Conservation (phyloP, 2,113 vertebrate species). For the Acanthisitta chloris region DNA sequence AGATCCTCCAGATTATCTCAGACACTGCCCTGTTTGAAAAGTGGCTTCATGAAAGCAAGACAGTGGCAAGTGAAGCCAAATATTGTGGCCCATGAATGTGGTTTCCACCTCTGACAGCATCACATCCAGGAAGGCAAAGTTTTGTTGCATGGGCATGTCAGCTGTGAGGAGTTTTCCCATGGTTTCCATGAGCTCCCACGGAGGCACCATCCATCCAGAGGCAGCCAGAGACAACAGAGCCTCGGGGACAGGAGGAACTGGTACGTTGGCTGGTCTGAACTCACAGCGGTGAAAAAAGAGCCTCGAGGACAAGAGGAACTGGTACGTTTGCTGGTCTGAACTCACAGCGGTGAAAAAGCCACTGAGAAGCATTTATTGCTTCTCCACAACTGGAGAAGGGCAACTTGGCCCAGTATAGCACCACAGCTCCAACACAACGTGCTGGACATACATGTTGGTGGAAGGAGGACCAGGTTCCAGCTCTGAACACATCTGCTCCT, state of each 20-base stretch:
- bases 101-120: neutral
- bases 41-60: neutral
- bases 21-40: neutral
- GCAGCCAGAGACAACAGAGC: neutral
- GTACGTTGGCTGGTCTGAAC: neutral
- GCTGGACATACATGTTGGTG: fast-evolving
- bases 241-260: neutral
- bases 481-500: neutral
- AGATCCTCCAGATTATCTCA: neutral
- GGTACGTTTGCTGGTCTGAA: neutral
- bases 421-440: neutral
- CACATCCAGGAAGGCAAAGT: neutral
- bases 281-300: no score
- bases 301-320: neutral
- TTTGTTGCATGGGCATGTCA: neutral
- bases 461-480: neutral
- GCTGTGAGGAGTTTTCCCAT: neutral
- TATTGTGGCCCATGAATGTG: neutral
- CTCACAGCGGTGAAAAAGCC: neutral
- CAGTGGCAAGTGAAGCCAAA: neutral
- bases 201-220: neutral
- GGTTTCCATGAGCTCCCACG: neutral
- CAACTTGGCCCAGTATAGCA: neutral
- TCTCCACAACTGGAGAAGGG: neutral
- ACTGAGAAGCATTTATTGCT: neutral